Conservation (phyloP, 30 jellyfish, hydroid and myxozoan genomes). For the Mastigias papua region DNA sequence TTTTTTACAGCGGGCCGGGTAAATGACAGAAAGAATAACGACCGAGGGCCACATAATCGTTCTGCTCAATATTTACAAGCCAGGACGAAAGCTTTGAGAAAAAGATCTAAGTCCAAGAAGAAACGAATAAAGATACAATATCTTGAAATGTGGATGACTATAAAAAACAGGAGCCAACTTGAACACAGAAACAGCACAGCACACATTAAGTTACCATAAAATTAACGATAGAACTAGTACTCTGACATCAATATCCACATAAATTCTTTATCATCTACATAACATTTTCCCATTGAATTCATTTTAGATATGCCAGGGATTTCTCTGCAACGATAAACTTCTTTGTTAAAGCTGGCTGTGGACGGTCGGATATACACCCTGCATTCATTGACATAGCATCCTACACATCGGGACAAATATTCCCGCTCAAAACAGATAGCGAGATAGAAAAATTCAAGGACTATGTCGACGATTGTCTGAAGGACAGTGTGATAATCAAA, state of each 20-base stretch:
- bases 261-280: background rate
- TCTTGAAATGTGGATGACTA: too few relatives aligned
- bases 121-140: too few relatives aligned
- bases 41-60: too few relatives aligned
- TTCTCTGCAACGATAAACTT: conserved; percentile 43
- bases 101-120: too few relatives aligned
- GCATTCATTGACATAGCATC: conserved; percentile 78
- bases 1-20: too few relatives aligned
- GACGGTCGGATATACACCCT: background rate
- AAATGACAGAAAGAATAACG: too few relatives aligned
- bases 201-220: too few relatives aligned
- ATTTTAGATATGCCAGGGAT: conserved; percentile 12
- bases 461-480: conserved; percentile 60
- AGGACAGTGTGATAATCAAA: conserved; percentile 46
- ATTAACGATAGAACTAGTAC: too few relatives aligned
- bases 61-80: too few relatives aligned
- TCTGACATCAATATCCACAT: background rate
- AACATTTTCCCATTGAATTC: background rate
- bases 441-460: conserved; percentile 57
- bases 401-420: conserved; percentile 85
- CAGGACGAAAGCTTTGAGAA: too few relatives aligned
- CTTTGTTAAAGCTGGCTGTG: conserved; percentile 13
- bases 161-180: too few relatives aligned
- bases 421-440: conserved; percentile 37
- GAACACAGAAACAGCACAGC: too few relatives aligned